Conservation (phyloP, 2,888 invertebrate genomes). For the Erannis defoliaria region DNA sequence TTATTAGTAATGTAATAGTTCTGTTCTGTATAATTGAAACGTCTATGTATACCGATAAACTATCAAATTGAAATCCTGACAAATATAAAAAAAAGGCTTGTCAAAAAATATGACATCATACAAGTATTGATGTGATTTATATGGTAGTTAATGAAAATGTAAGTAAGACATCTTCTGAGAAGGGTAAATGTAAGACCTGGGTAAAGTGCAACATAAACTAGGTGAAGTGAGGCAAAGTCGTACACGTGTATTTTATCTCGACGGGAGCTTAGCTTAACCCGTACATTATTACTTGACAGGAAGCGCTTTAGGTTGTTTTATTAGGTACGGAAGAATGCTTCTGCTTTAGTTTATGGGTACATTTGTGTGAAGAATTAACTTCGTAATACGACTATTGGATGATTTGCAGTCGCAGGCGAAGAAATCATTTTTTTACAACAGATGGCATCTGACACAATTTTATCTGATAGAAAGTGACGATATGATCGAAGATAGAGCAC, state of each 20-base stretch:
- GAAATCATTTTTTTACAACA: too few relatives aligned
- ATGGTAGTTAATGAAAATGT: not conserved
- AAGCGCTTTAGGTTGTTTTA: constrained; percentile 19
- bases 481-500: too few relatives aligned
- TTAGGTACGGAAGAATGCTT: constrained; percentile 9
- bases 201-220: constrained; percentile 9
- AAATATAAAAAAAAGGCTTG: too few relatives aligned
- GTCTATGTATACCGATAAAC: too few relatives aligned
- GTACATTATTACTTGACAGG: constrained; percentile 25
- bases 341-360: constrained; percentile 11
- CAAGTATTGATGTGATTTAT: not conserved
- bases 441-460: too few relatives aligned
- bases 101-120: too few relatives aligned
- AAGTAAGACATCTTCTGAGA: not conserved
- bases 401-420: too few relatives aligned
- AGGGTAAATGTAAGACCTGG: not conserved
- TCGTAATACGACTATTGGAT: not conserved
- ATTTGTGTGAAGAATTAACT: constrained; percentile 2
- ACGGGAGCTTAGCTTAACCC: constrained; percentile 6
- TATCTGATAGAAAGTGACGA: too few relatives aligned
- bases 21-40: too few relatives aligned
- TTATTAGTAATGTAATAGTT: too few relatives aligned
- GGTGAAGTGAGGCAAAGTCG: constrained; percentile 14
- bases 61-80: too few relatives aligned
- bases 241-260: constrained; percentile 8